Base-by-base conservation (phyloP, 2,888 invertebrate genomes). In the Scrobipalpa atriplicella region DNA sequence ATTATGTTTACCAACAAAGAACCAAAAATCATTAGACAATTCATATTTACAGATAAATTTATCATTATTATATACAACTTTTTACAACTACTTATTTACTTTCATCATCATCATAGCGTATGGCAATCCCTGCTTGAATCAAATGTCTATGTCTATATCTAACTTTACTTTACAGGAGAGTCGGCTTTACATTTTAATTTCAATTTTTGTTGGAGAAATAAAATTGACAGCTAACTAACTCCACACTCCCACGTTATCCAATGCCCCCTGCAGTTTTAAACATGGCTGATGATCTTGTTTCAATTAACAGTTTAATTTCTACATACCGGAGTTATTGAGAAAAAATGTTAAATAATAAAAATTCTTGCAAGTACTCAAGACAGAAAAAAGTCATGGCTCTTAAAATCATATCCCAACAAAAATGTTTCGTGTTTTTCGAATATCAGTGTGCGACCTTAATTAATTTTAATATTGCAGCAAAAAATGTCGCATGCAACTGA, bases 281-380 rank as follows among this genome's bases (percentile, higher is more conserved):
- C n/a, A 16, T 47, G 47, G n/a, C 16, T 47, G 77, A 82, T 79
- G 81, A 83, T 84, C 83, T 84, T 79, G 81, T 87, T 87, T 89
- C 87, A 89, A 90, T 90, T 86, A 86, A 79, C 80, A 75, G 78
- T 76, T 75, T 77, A 78, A 78, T 77, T 74, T 43, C 72, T 72
- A 73, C 73, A 71, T 72, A 58, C 62, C 62, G 61, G 62, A 43
- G 62, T 39, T 39, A 62, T 16, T n/a, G n/a, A n/a, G n/a, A n/a
- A n/a, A n/a, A n/a, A n/a, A n/a, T n/a, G n/a, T n/a, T n/a, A n/a
- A n/a, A n/a, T n/a, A n/a, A n/a, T n/a, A n/a, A n/a, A n/a, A n/a
- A n/a, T n/a, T n/a, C n/a, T n/a, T n/a, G n/a, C n/a, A n/a, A n/a
- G n/a, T n/a, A n/a, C n/a, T n/a, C n/a, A n/a, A n/a, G n/a, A n/a